phyloP scores from a whole-genome alignment of 2,888 invertebrate species.

The Pilophorus perplexus region DNA sequence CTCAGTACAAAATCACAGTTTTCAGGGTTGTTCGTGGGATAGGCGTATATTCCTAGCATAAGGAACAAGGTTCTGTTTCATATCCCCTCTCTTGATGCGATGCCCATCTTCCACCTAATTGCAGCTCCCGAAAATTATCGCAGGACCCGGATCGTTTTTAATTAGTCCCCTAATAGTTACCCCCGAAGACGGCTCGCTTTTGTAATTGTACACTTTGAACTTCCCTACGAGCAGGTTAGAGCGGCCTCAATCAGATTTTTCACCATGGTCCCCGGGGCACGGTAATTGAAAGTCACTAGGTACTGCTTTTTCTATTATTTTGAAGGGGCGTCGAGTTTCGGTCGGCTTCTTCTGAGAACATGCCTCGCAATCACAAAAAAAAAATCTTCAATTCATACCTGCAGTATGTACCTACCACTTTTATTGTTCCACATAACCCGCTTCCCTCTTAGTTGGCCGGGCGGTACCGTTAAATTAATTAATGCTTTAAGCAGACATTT shows the following conservation, averaged over 20 bases:
- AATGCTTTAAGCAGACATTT: slow-evolving; percentile 3
- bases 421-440: background rate
- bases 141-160: slow-evolving; percentile 11
- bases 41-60: background rate
- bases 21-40: slow-evolving; percentile 6
- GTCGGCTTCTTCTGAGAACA: too few species aligned
- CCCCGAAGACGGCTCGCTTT: background rate
- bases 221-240: too few species aligned
- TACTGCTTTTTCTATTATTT: too few species aligned
- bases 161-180: slow-evolving; percentile 11
- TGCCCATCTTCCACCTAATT: slow-evolving; percentile 8
- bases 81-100: too few species aligned
- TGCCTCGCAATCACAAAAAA: too few species aligned
- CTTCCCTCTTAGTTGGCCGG: too few species aligned
- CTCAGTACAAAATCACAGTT: too few species aligned
- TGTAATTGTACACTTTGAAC: slow-evolving; percentile 20
- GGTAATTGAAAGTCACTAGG: too few species aligned
- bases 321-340: background rate
- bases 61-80: slow-evolving; percentile 3
- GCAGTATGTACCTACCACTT: too few species aligned
- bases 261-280: too few species aligned
- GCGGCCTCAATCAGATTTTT: slow-evolving; percentile 3
- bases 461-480: slow-evolving; percentile 17
- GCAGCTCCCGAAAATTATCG: slow-evolving; percentile 15
- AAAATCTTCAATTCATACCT: too few species aligned